These are phyloP conservation scores for Leptura quadrifasciata DNA, from an alignment of 2,888 invertebrate genomes.

Conservation along the genomic window DNA sequence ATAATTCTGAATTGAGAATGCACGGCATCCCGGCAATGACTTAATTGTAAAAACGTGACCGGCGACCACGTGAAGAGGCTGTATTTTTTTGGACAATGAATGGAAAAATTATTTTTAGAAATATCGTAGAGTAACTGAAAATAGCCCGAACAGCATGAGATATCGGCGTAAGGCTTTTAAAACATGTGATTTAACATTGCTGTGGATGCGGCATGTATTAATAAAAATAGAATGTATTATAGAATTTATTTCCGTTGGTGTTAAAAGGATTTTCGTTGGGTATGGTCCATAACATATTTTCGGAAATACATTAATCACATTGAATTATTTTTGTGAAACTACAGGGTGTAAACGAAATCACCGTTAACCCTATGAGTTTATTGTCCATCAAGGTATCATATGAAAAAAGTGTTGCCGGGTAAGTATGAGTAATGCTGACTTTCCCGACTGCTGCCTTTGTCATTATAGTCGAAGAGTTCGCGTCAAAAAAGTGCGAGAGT, in stretches of 20 bases:
- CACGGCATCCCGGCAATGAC: not conserved
- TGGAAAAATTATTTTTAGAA: slow-evolving; percentile 38
- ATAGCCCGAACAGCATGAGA: slow-evolving; percentile 33
- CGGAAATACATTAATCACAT: not conserved
- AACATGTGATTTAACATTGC: not conserved
- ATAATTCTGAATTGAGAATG: not conserved
- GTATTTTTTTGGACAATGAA: slow-evolving; percentile 44
- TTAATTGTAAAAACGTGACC: slow-evolving; percentile 36
- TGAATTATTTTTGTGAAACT: not conserved
- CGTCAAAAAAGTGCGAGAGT: too few relatives aligned
- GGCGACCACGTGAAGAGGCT: slow-evolving; percentile 28
- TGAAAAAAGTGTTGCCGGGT: too few relatives aligned
- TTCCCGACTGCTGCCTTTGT: too few relatives aligned
- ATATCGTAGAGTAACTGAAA: slow-evolving; percentile 40
- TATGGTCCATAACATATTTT: slow-evolving; percentile 21
- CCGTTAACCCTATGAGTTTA: too few relatives aligned
- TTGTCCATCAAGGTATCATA: too few relatives aligned
- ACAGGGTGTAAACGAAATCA: too few relatives aligned
- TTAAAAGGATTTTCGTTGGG: slow-evolving; percentile 25
- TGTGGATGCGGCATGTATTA: not conserved
- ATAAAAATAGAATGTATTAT: slow-evolving; percentile 27
- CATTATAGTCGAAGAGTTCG: too few relatives aligned
- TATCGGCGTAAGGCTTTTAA: slow-evolving; percentile 13
- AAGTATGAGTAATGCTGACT: too few relatives aligned
- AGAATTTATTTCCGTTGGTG: slow-evolving; percentile 15